Percentiles rank a stretch among this genome's conserved stretches.
These are phyloP conservation scores for Neopelma chrysocephalum DNA, from an alignment of 2,797 vertebrate species.

Conservation along the genomic window DNA sequence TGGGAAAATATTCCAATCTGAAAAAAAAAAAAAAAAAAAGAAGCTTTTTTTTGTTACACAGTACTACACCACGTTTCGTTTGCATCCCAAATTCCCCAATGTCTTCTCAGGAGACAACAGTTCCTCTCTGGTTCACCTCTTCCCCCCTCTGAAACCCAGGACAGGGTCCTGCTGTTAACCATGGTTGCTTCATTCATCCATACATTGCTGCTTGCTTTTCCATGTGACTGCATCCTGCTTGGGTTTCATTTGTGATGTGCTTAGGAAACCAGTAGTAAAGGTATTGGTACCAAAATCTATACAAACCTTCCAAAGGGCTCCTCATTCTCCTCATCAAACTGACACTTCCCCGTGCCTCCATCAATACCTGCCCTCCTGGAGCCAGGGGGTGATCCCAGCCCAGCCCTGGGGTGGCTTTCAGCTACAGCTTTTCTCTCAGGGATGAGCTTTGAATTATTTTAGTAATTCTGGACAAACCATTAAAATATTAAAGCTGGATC, in stretches of 20 bases:
- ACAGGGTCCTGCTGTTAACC: neutral
- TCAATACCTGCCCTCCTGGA: neutral
- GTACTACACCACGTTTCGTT: neutral
- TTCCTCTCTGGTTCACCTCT: neutral
- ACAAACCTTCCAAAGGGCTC: neutral
- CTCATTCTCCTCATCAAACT: neutral
- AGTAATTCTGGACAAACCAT: neutral
- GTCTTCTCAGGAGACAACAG: neutral
- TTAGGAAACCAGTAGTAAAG: neutral
- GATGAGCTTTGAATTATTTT: conserved; percentile 16
- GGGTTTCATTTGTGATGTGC: neutral
- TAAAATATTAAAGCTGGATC: neutral
- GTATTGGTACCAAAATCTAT: neutral
- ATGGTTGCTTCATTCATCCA: neutral
- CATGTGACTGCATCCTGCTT: neutral
- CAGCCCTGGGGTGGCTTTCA: neutral
- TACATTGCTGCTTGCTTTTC: neutral
- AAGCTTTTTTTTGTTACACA: neutral
- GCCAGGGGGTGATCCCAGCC: neutral
- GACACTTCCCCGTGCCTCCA: neutral
- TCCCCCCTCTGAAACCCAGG: neutral
- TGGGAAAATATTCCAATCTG: neutral
- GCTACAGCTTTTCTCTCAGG: neutral
- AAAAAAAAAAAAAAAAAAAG: neutral
- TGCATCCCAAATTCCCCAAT: neutral